A percentile compares a stretch with the other conserved stretches of the same genome.
Conservation (phyloP, 2,113 vertebrate genomes). For the Mirza zaza region DNA sequence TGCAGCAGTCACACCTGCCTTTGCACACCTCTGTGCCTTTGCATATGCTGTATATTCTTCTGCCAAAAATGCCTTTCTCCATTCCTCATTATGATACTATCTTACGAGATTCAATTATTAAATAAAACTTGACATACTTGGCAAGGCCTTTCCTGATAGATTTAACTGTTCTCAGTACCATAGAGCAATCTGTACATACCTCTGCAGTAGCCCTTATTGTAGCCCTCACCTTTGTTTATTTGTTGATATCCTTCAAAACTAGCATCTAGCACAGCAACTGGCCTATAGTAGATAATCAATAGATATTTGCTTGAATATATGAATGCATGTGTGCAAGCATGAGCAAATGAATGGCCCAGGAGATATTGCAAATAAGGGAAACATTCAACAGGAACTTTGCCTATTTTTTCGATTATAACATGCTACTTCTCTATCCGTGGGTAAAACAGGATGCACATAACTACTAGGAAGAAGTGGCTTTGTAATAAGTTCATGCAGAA, state of each 20-base stretch:
- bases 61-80: not conserved
- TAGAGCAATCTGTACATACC: not conserved
- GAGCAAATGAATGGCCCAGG: not conserved
- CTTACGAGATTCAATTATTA: not conserved
- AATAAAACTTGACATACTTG: not conserved
- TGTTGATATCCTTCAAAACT: not conserved
- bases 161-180: not conserved
- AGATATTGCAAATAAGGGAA: not conserved
- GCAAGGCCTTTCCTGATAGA: not conserved
- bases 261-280: not conserved
- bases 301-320: not conserved
- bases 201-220: not conserved
- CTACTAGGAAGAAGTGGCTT: not conserved
- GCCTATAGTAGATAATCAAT: not conserved
- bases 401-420: not conserved
- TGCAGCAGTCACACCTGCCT: not conserved
- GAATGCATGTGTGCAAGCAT: not conserved
- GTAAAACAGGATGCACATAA: not conserved
- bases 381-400: not conserved
- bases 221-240: not conserved
- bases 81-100: not conserved
- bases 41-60: not conserved
- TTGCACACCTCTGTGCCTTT: not conserved
- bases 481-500: not conserved
- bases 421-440: not conserved